Base-by-base conservation (phyloP, 2,113 vertebrate species). In the Thermophis baileyi region DNA sequence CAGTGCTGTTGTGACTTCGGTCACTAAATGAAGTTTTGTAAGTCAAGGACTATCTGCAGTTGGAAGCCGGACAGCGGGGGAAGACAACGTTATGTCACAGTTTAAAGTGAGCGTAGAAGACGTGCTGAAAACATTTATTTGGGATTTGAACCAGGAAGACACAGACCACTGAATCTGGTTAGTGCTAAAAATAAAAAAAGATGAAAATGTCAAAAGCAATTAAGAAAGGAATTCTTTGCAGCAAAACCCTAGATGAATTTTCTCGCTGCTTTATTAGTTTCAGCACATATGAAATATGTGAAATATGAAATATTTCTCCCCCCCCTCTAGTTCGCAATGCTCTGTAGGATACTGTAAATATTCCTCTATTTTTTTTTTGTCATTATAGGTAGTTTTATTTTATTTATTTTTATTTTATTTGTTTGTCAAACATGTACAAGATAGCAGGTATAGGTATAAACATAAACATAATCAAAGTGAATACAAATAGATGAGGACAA, bases 81-180 rank as follows among this genome's bases (percentile, higher is more conserved):
- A 25, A 81, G 60, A 2, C 9, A 4, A 2, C 4, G 3, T n/a
- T 85, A 24, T 49, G 54, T 60, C 85, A 8, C 46, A 2, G 8
- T 14, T 53, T 12, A 9, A 81, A 35, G 9, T 9, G 40, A 44
- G 60, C n/a, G n/a, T 6, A 81, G 30, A 53, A 89, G 3, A 7
- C 4, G 6, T 20, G 49, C 12, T 40, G 86, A 88, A 60, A 25
- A 85, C 24, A 3, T 46, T 89, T 27, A 47, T 55, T 74, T 16
- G 25, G 86, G 91, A 9, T 85, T 54, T 20, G 6, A 44, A 46
- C 2, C 35, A 9, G 88, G 63, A 46, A 2, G 18, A n/a, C 35
- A 63, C 30, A 87, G 74, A 54, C 87, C 30, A 30, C 51, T 92
- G 91, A 20, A 92, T 46, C 60, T n/a, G 49, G 88, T 92, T 92